A percentile compares a stretch with the other conserved stretches of the same genome.
Conservation (phyloP, 2,797 vertebrate species). For the Tragopan temminckii region DNA sequence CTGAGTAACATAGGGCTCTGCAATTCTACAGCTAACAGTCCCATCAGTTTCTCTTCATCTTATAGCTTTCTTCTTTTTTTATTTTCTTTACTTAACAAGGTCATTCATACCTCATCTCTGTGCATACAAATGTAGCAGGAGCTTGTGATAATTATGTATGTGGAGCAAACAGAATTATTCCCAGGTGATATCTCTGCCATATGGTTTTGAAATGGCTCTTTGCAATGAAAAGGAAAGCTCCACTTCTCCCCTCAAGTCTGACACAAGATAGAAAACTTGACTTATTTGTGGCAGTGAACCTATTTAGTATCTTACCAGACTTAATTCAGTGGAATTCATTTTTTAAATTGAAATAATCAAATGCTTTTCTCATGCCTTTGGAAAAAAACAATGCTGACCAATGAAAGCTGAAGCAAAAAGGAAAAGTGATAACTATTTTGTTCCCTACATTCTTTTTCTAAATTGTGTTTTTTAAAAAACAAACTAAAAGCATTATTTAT, state of each 20-base stretch:
- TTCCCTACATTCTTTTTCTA: background rate
- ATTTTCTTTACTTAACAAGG: conserved; percentile 11
- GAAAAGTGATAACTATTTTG: background rate
- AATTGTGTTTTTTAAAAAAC: background rate
- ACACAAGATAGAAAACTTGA: background rate
- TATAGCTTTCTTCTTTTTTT: background rate
- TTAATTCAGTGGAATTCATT: background rate
- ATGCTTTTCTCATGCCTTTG: background rate
- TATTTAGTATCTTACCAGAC: background rate
- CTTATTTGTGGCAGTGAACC: background rate
- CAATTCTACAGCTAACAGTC: background rate
- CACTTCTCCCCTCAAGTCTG: background rate
- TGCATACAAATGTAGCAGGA: background rate
- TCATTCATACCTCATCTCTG: background rate
- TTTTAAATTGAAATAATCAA: background rate
- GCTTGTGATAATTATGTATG: background rate
- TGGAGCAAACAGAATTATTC: background rate
- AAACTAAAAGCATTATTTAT: background rate
- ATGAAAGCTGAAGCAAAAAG: background rate
- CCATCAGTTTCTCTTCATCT: conserved; percentile 1
- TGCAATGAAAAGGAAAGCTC: background rate
- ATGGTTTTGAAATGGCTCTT: conserved; percentile 3
- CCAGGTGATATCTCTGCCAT: background rate
- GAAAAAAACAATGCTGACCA: background rate
- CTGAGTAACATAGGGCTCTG: background rate